Percentiles rank a stretch among this genome's conserved stretches.
Conservation (phyloP, 2,113 vertebrate species). For the Hemichromis elongatus region DNA sequence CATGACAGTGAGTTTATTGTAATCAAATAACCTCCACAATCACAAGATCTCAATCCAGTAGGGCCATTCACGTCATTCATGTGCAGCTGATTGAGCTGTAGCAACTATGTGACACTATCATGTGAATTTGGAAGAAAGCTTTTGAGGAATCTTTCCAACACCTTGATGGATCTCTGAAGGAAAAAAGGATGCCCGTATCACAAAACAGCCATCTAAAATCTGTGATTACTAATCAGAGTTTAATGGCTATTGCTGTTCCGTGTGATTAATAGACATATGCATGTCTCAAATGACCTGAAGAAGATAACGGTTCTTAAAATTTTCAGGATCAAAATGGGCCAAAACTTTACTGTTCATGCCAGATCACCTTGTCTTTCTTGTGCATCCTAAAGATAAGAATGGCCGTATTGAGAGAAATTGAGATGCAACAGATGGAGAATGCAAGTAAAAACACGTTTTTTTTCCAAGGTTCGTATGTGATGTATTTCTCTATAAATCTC, state of each 20-base stretch:
- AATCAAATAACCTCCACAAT: background rate
- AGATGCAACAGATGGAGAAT: background rate
- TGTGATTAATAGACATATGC: background rate
- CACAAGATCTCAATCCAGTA: background rate
- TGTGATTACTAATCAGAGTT: background rate
- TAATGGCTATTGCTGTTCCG: background rate
- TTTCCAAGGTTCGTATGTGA: background rate
- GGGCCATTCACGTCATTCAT: background rate
- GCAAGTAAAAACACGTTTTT: background rate
- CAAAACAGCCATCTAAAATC: background rate
- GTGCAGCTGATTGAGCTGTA: background rate
- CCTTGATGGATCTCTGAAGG: background rate
- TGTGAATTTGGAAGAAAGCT: background rate
- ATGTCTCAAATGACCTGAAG: background rate
- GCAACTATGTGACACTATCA: background rate
- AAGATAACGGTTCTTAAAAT: background rate
- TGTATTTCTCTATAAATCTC: background rate
- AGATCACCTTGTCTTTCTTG: background rate
- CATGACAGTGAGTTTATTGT: background rate
- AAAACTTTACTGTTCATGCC: background rate
- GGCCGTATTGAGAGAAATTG: background rate
- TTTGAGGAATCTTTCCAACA: background rate
- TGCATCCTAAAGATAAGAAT: background rate
- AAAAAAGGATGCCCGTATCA: background rate
- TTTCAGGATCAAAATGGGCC: background rate